Evolutionary conservation across 1,140 invertebrate species (phyloP), one percentile per base, ranked within the genome.

Genomic region (Polyergus mexicanus): DNA sequence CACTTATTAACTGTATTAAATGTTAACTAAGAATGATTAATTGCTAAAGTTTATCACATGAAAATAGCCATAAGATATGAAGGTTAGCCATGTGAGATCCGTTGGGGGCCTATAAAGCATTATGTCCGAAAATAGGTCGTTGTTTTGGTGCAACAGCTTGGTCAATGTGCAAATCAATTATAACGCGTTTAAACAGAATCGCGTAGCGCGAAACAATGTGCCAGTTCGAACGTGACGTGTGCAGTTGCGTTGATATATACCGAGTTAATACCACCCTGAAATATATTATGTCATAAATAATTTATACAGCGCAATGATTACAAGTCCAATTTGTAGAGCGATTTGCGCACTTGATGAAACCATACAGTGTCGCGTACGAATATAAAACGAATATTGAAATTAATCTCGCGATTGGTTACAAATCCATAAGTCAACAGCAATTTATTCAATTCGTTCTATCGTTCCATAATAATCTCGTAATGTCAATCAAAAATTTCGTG

Each of bases 151-250:
- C 75, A 81, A 75, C 84, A 81, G 75, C 63, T 86, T 87, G 80
- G 88, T 84, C 86, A 81, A 75, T 85, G 88, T 85, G 71, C 75
- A 41, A 86, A 90, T 90, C 89, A 90, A 90, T 90, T 90, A 90
- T 90, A 89, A 72, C 71, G 41, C 84, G 85, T 85, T 89, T 89
- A 89, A 89, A 75, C 66, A 85, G 88, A 86, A 81, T 89, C 88
- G 84, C 76, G 84, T 76, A 77, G 84, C 54, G 84, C 44, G 58
- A 32, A 84, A 89, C 88, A 89, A 89, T 89, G 84, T 62, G 69
- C 87, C 76, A 89, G 78, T 86, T 89, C 74, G 84, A 65, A 76
- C 58, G 87, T 85, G 58, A 89, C 65, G 84, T 38, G 84, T 51
- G 77, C 84, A 77, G 35, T 68, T 44, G 22, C 41, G 76, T 80